Evolutionary conservation across 2,113 vertebrate species (phyloP).

Genomic region (Notarius lentiginosus): DNA sequence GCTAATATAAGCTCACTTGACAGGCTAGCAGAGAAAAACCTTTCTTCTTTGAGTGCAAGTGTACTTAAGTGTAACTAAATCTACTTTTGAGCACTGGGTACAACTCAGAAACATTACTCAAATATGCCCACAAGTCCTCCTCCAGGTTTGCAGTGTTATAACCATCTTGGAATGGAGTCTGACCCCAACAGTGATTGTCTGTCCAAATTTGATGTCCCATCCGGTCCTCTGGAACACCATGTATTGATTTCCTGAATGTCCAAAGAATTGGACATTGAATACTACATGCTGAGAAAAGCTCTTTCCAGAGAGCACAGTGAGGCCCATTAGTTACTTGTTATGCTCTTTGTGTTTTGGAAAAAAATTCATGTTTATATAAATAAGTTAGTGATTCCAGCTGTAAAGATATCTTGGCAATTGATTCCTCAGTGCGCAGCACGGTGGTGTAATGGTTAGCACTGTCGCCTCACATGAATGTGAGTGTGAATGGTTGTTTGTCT

Average conservation of each 20-base stretch:
- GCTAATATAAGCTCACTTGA: neutral
- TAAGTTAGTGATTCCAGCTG: conserved; percentile 10
- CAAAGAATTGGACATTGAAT: neutral
- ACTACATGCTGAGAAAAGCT: conserved; percentile 13
- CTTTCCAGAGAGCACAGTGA: neutral
- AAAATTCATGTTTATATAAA: conserved; percentile 20
- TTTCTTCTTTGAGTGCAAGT: neutral
- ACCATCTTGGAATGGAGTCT: neutral
- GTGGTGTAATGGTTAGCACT: no score
- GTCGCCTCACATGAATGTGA: no score
- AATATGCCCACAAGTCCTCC: neutral
- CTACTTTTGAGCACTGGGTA: neutral
- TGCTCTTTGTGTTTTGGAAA: conserved; percentile 28
- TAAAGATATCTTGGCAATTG: conserved; percentile 21
- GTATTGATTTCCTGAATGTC: neutral
- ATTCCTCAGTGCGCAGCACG: neutral
- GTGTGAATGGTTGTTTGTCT: no score
- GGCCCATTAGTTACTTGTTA: conserved; percentile 8
- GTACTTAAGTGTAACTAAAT: neutral
- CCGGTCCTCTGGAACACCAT: neutral
- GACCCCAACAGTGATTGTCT: neutral
- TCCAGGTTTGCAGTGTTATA: neutral
- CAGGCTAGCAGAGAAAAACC: neutral
- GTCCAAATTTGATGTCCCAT: neutral
- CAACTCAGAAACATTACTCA: neutral